A percentile compares a stretch with the other conserved stretches of the same genome.
phyloP scores from a whole-genome alignment of 1,140 invertebrate genomes.

The Zeugodacus cucurbitae region DNA sequence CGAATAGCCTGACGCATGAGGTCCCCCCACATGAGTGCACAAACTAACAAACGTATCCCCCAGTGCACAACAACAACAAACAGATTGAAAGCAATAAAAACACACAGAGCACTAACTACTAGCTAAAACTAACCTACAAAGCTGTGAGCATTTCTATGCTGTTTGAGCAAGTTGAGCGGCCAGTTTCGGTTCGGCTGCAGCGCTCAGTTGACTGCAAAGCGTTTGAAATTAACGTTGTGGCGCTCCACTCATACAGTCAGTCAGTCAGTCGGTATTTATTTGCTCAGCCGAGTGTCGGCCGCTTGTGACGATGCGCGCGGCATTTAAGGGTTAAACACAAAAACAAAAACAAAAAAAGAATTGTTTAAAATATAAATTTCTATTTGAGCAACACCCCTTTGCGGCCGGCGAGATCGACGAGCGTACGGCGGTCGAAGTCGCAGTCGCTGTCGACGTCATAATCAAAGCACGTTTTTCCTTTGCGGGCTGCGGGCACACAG shows the following conservation, averaged over 20 bases:
- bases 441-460: not conserved
- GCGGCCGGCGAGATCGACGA: not conserved
- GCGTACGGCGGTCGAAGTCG: not conserved
- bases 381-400: constrained; percentile 23
- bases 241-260: not conserved
- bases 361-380: constrained; percentile 35
- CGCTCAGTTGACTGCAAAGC: not conserved
- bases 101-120: not conserved
- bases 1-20: not conserved
- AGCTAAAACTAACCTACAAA: not conserved
- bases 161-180: not conserved
- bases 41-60: not conserved
- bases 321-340: constrained; percentile 29
- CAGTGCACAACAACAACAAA: not conserved
- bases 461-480: constrained; percentile 29
- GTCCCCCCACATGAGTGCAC: not conserved
- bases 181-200: not conserved
- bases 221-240: not conserved
- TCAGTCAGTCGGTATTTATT: not conserved
- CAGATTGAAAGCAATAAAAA: not conserved
- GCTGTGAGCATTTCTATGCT: not conserved
- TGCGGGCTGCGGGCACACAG: not conserved
- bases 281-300: not conserved
- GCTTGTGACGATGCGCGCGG: not conserved
- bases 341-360: no score